phyloP scores from a whole-genome alignment of 2,888 invertebrate species.

The Standfussiana lucernea region DNA sequence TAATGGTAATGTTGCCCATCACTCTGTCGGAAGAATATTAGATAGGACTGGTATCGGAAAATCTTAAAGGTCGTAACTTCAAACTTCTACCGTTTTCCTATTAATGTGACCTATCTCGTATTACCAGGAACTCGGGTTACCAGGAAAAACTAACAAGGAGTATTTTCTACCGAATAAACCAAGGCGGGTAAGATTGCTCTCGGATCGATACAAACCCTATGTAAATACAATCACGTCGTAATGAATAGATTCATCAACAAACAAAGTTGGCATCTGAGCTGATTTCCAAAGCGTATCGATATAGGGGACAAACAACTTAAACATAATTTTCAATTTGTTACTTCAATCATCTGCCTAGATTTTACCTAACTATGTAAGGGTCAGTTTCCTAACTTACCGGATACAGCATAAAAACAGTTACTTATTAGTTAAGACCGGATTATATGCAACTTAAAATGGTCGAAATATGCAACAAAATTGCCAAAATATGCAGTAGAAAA shows the following conservation, averaged over 20 bases:
- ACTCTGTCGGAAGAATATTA: background rate
- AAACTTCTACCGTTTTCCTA: background rate
- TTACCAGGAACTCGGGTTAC: background rate
- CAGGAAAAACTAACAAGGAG: conserved; percentile 16
- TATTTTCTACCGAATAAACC: background rate
- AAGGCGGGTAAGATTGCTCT: background rate
- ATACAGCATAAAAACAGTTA: background rate
- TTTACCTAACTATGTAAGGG: too few relatives aligned
- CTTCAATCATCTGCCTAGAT: background rate
- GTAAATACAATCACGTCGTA: background rate
- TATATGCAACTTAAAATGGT: too few relatives aligned
- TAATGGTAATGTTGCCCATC: too few relatives aligned
- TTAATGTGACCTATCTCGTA: background rate
- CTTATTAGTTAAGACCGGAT: too few relatives aligned
- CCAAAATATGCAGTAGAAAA: too few relatives aligned
- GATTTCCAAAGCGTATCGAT: background rate
- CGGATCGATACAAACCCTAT: background rate
- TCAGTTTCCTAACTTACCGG: background rate
- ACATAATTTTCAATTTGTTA: background rate
- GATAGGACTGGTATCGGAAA: background rate
- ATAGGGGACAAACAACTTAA: background rate
- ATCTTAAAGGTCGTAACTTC: background rate
- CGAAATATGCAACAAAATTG: too few relatives aligned
- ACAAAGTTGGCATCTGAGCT: background rate
- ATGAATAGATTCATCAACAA: background rate